Evolutionary conservation across 2,888 invertebrate genomes (phyloP).

Genomic region (Kuschelorhynchus macadamiae): DNA sequence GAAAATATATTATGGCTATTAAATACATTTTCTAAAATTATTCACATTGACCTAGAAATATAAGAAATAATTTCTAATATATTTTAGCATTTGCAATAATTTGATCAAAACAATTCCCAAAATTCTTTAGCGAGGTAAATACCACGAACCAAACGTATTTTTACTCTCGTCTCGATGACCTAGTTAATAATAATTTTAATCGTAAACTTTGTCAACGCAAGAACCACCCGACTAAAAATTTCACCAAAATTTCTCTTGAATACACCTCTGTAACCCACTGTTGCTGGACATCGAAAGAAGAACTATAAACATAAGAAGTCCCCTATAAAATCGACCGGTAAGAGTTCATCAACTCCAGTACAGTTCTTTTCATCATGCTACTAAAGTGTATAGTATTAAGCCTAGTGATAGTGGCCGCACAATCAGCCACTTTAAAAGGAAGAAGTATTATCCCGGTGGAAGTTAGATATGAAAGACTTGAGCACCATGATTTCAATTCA

Average conservation of each 20-base stretch:
- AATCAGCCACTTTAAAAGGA: constrained; percentile 46
- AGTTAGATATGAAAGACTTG: constrained; percentile 60
- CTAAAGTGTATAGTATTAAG: constrained; percentile 52
- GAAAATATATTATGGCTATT: no score
- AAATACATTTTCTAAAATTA: no score
- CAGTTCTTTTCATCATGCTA: constrained; percentile 51
- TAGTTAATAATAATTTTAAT: constrained; percentile 7
- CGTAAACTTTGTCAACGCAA: background rate
- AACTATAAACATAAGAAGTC: constrained; percentile 53
- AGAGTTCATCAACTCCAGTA: constrained; percentile 66
- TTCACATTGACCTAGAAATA: no score
- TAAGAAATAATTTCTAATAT: no score
- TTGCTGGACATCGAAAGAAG: constrained; percentile 43
- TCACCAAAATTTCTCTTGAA: constrained; percentile 38
- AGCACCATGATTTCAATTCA: constrained; percentile 27
- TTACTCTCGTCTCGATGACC: background rate
- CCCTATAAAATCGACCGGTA: constrained; percentile 64
- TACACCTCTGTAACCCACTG: constrained; percentile 36
- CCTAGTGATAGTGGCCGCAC: constrained; percentile 55
- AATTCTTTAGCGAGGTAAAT: no score
- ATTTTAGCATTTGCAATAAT: no score
- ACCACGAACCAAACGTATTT: no score
- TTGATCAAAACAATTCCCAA: no score
- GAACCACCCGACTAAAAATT: constrained; percentile 13
- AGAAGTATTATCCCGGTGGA: constrained; percentile 63